These are phyloP conservation scores for Venusia cambrica DNA, from an alignment of 2,888 invertebrate species.

Conservation along the genomic window DNA sequence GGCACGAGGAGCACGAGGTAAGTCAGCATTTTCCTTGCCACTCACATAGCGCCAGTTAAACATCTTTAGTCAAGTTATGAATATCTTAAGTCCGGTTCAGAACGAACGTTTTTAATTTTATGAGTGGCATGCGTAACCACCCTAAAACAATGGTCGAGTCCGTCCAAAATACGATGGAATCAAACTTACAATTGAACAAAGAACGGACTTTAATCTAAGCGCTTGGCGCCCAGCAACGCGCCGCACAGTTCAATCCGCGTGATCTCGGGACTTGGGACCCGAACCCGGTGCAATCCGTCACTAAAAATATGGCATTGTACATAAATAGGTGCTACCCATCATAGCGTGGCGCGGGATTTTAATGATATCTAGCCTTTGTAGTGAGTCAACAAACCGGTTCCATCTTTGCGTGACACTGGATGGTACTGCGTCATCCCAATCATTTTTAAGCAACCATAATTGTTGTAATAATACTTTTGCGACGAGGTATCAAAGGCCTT, in stretches of 20 bases:
- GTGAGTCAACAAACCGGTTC: conserved; percentile 1
- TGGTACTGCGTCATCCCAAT: not conserved
- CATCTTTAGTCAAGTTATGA: not conserved
- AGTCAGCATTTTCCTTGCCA: conserved; percentile 9
- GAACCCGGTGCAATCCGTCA: no score
- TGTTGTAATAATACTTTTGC: no score
- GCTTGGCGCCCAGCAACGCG: no score
- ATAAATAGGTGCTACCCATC: no score
- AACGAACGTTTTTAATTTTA: conserved; percentile 3
- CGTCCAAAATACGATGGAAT: not conserved
- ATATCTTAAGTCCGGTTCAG: not conserved
- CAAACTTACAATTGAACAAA: not conserved
- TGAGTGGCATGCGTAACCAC: not conserved
- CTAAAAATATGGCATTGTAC: no score
- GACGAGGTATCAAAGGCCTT: no score
- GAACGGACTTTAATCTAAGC: no score
- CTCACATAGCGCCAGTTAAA: not conserved
- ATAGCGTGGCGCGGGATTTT: conserved; percentile 4
- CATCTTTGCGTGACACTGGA: not conserved
- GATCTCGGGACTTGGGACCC: no score
- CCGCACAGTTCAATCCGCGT: no score
- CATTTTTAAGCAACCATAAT: no score
- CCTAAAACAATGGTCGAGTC: no score
- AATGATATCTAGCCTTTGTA: conserved; percentile 1
- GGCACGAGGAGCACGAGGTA: no score